Evolutionary conservation across 2,888 invertebrate species (phyloP).

Genomic region (Leucozona laternaria): DNA sequence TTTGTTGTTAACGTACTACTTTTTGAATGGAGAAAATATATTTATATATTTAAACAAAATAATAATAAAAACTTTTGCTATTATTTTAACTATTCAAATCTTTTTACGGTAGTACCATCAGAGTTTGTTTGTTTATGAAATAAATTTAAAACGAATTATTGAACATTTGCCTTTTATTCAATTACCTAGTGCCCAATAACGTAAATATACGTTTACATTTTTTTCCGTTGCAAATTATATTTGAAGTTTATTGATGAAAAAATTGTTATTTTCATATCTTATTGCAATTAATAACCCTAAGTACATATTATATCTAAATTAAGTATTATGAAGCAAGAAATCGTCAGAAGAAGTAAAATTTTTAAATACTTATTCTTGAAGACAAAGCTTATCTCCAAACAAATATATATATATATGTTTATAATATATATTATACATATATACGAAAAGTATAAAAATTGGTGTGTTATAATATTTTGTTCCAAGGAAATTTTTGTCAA

Average conservation of each 20-base stretch:
- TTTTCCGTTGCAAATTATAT: conserved; percentile 69
- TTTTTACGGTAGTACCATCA: conserved; percentile 62
- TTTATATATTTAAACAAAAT: conserved; percentile 38
- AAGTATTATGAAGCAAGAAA: conserved; percentile 63
- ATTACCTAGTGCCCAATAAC: conserved; percentile 73
- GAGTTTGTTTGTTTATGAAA: conserved; percentile 65
- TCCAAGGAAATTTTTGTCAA: neutral
- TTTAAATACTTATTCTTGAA: conserved; percentile 65
- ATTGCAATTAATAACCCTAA: conserved; percentile 70
- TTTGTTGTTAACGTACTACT: conserved; percentile 60
- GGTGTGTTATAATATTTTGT: neutral
- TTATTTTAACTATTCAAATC: conserved; percentile 49
- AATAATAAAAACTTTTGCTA: conserved; percentile 21
- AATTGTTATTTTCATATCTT: conserved; percentile 70
- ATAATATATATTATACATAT: conserved; percentile 53
- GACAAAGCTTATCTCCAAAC: conserved; percentile 70
- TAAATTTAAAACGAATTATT: conserved; percentile 60
- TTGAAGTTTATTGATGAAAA: conserved; percentile 67
- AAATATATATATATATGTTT: conserved; percentile 29
- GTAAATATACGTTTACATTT: conserved; percentile 60
- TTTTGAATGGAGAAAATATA: conserved; percentile 55
- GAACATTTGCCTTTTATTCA: conserved; percentile 72
- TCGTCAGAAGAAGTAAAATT: conserved; percentile 54
- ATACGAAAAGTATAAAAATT: conserved; percentile 45
- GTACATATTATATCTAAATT: conserved; percentile 68